These are phyloP conservation scores for Varanus komodoensis DNA, from an alignment of 2,113 vertebrate genomes.

Conservation along the genomic window DNA sequence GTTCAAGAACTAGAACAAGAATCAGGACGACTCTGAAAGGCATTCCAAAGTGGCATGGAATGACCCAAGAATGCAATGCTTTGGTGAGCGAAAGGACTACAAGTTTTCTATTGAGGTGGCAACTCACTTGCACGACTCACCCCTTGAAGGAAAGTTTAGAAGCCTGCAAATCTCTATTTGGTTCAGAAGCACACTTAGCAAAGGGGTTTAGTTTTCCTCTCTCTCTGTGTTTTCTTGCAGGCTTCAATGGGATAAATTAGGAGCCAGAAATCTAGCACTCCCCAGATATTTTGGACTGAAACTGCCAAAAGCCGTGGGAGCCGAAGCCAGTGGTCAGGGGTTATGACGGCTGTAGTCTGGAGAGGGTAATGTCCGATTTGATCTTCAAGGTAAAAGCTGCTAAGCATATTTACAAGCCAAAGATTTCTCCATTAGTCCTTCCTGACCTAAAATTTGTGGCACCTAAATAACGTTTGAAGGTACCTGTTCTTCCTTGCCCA, in stretches of 20 bases:
- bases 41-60: conserved; percentile 43
- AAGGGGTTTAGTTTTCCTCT: too few species aligned
- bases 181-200: background rate
- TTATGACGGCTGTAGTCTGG: too few species aligned
- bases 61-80: conserved; percentile 28
- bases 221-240: background rate
- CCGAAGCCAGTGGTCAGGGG: too few species aligned
- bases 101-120: too few species aligned
- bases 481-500: too few species aligned
- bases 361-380: background rate
- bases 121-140: background rate
- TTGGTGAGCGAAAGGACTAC: background rate
- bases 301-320: too few species aligned
- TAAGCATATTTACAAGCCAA: background rate
- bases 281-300: too few species aligned
- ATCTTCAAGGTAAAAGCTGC: background rate
- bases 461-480: too few species aligned
- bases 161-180: background rate
- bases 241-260: background rate
- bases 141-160: too few species aligned
- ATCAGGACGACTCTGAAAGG: conserved; percentile 61
- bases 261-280: too few species aligned
- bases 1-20: conserved; percentile 63
- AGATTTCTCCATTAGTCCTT: background rate
- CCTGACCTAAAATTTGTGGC: background rate